Evolutionary conservation across 2,797 vertebrate species (phyloP), one percentile per base, ranked within the genome.

Genomic region (Trematomus bernacchii): DNA sequence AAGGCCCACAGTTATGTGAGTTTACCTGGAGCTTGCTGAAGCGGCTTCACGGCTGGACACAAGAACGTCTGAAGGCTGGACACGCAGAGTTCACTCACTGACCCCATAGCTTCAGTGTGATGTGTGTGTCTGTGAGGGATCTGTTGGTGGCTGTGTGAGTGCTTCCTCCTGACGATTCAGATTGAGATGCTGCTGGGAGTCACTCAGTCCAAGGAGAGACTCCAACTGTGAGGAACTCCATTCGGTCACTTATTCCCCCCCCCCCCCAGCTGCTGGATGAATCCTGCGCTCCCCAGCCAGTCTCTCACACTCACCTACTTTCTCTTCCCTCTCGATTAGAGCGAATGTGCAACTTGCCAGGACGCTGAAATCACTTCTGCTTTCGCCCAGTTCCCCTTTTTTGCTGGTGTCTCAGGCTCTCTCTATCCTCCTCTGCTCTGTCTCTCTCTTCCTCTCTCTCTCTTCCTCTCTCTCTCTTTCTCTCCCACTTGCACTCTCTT

Each of bases 41-140:
- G 46, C 4, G 74, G 14, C 57, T 86, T 82, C 78, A 93, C 85
- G 3, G 93, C 91, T n/a, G 96, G 95, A 89, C 93, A 95, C 82
- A 97, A 77, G 86, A 97, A 96, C 1, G 95, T 95, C 90, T 97
- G 96, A 83, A 97, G 94, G 83, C 96, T 97, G 88, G 96, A 96
- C 76, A 95, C 93, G n/a, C 96, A 97, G 10, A 97, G 96, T 85
- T 97, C 95, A 53, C 91, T 94, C 87, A 97, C 95, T 0, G 96
- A 95, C 85, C 96, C 96, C 96, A 97, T 97, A 4, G 71, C 57
- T 67, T 43, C 67, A 54, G n/a, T 1, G 60, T 23, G 61, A 42
- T 37, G 33, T 69, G 11, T 23, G 52, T 61, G 37, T 73, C 51
- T 12, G 50, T 46, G 9, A 11, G 62, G 10, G 23, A 37, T 37